Conservation (phyloP, 2,113 vertebrate genomes). For the Elaphurus davidianus region DNA sequence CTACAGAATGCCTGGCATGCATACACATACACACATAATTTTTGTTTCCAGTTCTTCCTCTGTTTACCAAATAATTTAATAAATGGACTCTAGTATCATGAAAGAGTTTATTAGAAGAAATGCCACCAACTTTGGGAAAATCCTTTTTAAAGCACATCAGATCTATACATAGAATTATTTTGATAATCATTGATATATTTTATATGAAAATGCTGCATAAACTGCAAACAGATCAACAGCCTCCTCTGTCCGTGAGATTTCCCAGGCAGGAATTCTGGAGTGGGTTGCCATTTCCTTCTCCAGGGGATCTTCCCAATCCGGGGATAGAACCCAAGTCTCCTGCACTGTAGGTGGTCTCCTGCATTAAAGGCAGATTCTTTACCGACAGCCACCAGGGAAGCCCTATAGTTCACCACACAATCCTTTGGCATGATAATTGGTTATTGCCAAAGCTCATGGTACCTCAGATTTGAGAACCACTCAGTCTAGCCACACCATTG, state of each 20-base stretch:
- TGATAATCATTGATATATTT: neutral
- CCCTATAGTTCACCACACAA: neutral
- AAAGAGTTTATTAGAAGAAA: neutral
- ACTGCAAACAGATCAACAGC: neutral
- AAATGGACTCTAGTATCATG: neutral
- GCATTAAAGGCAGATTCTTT: neutral
- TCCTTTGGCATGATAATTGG: neutral
- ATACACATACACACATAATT: neutral
- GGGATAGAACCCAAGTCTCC: neutral
- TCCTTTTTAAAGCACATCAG: neutral
- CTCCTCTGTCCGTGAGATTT: neutral
- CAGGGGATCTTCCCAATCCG: neutral
- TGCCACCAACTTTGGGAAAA: neutral
- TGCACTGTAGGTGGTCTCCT: neutral
- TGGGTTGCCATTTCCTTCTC: neutral
- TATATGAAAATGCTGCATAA: neutral
- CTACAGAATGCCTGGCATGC: neutral
- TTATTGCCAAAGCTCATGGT: neutral
- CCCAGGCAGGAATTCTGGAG: neutral
- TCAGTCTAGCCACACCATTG: neutral
- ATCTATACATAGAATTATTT: neutral
- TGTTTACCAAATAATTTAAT: conserved; percentile 17
- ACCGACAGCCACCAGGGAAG: neutral
- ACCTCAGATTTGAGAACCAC: neutral
- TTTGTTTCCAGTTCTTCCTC: neutral